Conservation (phyloP, 1,140 invertebrate species). For the Euura saliciscinereae region DNA sequence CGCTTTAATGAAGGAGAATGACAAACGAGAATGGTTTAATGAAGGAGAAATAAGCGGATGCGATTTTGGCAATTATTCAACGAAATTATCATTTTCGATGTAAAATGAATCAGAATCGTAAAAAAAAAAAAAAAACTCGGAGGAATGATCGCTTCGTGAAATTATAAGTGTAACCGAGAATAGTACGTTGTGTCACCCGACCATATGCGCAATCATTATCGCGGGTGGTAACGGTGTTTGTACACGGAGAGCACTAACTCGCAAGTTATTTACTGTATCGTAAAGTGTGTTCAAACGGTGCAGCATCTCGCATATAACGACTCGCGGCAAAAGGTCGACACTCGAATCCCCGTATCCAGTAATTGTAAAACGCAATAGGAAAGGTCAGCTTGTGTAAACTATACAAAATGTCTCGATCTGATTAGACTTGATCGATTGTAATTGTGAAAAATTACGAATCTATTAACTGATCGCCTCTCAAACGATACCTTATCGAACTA, state of each 20-base stretch:
- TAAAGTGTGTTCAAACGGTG: neutral
- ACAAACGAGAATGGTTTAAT: neutral
- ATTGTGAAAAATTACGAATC: neutral
- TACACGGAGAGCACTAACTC: neutral
- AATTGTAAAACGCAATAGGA: conserved; percentile 1
- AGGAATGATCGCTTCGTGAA: neutral
- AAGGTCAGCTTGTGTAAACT: too few species aligned
- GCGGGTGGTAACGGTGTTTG: neutral
- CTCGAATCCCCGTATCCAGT: neutral
- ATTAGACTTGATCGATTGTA: neutral
- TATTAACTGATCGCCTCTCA: too few species aligned
- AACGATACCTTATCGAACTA: too few species aligned
- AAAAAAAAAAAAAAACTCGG: neutral
- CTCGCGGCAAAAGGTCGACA: neutral
- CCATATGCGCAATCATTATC: neutral
- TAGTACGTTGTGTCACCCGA: neutral
- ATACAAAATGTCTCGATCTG: neutral
- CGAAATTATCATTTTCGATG: too few species aligned
- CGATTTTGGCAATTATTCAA: too few species aligned
- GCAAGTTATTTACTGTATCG: conserved; percentile 4
- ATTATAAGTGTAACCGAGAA: neutral
- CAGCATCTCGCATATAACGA: neutral
- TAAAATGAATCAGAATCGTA: too few species aligned
- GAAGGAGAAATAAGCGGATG: neutral
- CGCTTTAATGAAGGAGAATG: conserved; percentile 20